Evolutionary conservation across 2,888 invertebrate species (phyloP).

Genomic region (Drosophila neotestacea): DNA sequence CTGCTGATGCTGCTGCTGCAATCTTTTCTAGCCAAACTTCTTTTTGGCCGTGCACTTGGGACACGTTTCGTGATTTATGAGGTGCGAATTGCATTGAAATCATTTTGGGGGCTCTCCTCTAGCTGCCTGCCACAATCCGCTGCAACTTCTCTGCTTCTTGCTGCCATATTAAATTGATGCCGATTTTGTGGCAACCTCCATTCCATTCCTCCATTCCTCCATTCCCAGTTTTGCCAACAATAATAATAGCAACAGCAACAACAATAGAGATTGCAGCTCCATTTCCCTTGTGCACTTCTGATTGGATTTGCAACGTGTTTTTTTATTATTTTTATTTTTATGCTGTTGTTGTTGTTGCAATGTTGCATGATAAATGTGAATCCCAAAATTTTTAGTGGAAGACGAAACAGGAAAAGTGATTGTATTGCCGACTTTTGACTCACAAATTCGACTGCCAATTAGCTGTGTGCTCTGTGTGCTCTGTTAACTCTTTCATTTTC

Average conservation of each 20-base stretch:
- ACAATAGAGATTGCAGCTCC: constrained; percentile 52
- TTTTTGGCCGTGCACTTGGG: constrained; percentile 74
- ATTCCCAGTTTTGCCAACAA: constrained; percentile 40
- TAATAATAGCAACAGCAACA: constrained; percentile 23
- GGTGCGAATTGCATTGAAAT: constrained; percentile 85
- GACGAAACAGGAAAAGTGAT: constrained; percentile 14
- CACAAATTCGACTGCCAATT: constrained; percentile 48
- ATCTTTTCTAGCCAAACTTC: constrained; percentile 59
- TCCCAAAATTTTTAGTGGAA: constrained; percentile 3
- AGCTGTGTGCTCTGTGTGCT: too few species aligned
- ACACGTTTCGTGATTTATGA: constrained; percentile 85
- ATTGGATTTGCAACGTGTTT: constrained; percentile 67
- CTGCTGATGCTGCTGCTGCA: constrained; percentile 45
- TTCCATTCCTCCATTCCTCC: constrained; percentile 29
- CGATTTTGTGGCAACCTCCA: constrained; percentile 56
- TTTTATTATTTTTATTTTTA: constrained; percentile 12
- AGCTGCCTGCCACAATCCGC: too few species aligned
- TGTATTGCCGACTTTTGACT: constrained; percentile 33
- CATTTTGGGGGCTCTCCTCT: constrained; percentile 51
- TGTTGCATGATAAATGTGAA: constrained; percentile 55
- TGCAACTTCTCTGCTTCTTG: neutral
- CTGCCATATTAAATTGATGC: constrained; percentile 76
- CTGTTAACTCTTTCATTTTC: constrained; percentile 27
- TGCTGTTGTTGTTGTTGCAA: constrained; percentile 37
- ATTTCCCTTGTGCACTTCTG: constrained; percentile 56